These are phyloP conservation scores for Perognathus longimembris DNA, from an alignment of 2,113 vertebrate species.

Conservation along the genomic window DNA sequence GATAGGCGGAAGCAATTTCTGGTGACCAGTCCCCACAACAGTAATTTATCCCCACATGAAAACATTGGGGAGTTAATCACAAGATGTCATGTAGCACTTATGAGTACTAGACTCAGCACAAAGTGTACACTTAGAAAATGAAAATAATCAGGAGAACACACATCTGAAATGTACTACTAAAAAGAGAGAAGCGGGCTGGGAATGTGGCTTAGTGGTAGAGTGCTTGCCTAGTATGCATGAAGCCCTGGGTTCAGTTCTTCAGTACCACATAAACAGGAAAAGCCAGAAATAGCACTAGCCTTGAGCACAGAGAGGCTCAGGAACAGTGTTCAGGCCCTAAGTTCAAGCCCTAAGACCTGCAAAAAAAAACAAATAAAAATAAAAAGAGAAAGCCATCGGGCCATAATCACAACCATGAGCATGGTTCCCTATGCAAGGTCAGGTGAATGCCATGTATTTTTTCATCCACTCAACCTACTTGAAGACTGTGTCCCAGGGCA, in stretches of 20 bases:
- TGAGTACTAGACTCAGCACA: not conserved
- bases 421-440: not conserved
- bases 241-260: too few species aligned
- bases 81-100: not conserved
- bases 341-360: too few species aligned
- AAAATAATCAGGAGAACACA: constrained; percentile 25
- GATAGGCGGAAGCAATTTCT: not conserved
- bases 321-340: too few species aligned
- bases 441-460: not conserved
- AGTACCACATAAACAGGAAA: too few species aligned
- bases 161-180: not conserved
- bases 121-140: constrained; percentile 47
- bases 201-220: too few species aligned
- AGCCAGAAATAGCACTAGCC: too few species aligned
- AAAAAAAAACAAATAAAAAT: too few species aligned
- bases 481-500: not conserved
- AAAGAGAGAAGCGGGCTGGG: not conserved
- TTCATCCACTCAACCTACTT: not conserved
- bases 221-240: too few species aligned
- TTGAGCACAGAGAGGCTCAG: too few species aligned
- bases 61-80: not conserved
- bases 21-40: not conserved
- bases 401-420: not conserved
- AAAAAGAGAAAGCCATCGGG: too few species aligned
- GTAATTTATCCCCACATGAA: not conserved